Evolutionary conservation across 1,140 invertebrate species (phyloP), one percentile per base, ranked within the genome.

Genomic region (Meloidogyne floridensis): DNA sequence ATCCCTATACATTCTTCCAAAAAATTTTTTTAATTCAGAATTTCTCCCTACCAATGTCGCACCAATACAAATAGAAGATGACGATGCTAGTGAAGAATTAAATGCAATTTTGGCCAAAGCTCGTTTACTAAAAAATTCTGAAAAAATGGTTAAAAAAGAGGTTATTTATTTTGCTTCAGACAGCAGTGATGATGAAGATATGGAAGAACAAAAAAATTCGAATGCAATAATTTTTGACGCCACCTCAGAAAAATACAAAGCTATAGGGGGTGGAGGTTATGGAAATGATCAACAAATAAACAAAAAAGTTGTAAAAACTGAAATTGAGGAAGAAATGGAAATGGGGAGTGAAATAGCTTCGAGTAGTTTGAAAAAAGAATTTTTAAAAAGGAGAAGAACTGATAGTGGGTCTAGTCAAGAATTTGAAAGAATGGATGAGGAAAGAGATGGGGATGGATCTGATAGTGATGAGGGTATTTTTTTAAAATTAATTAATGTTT

Each of bases 71-170:
- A 81, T 86, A 11, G 86, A 32, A 32, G 32, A 86, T 10, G 83
- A 86, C 54, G 85, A 86, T 69, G 86, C 79, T 53, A 86, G 86
- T 75, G 86, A 86, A n/a, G 85, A 86, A 77, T 65, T 87, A 53
- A 47, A 78, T 47, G 54, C 75, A 43, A 77, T 77, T 11, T 43
- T 86, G 43, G 85, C 70, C 3, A 65, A 75, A n/a, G 72, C 86
- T 7, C 78, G 85, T 18, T 47, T 69, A 56, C 56, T 85, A 59
- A 71, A 76, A 51, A 86, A 87, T 69, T 47, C 69, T 6, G 78
- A 80, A 20, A 69, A 69, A 72, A 81, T 59, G 54, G 54, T 43
- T n/a, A 65, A 72, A 59, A 32, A 42, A 18, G 56, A 51, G 76
- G 54, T 70, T 43, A 86, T 47, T 54, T 59, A 18, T 65, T 85